These are phyloP conservation scores for Limnodromus scolopaceus DNA, from an alignment of 2,797 vertebrate genomes.

Conservation along the genomic window DNA sequence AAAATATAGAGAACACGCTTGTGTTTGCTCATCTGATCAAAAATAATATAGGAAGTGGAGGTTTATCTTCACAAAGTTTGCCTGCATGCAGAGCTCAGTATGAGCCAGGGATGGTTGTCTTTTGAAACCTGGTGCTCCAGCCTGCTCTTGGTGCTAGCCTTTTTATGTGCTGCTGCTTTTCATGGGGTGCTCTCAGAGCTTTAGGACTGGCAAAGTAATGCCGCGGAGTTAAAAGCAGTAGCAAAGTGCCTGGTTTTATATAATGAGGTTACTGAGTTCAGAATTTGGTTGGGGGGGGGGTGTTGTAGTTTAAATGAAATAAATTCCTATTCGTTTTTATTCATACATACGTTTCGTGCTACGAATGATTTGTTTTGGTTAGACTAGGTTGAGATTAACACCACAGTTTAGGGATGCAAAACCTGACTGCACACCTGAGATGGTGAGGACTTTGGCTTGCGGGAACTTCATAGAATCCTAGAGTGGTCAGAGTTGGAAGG, in stretches of 20 bases:
- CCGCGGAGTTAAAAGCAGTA: not conserved
- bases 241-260: not conserved
- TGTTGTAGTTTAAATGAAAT: not conserved
- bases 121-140: not conserved
- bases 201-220: not conserved
- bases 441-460: not conserved
- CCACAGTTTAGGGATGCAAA: not conserved
- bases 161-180: not conserved
- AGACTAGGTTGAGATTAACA: not conserved
- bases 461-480: not conserved
- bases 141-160: not conserved
- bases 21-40: not conserved
- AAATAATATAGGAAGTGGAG: not conserved
- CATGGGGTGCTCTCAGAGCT: not conserved
- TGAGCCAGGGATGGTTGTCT: not conserved
- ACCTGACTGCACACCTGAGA: not conserved
- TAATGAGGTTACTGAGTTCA: conserved; percentile 29
- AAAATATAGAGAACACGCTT: not conserved
- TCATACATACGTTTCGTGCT: not conserved
- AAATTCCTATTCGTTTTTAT: not conserved
- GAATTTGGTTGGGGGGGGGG: not conserved
- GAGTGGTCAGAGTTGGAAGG: no score
- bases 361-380: not conserved
- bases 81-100: not conserved
- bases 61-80: not conserved